A percentile compares a stretch with the other conserved stretches of the same genome.
Conservation (phyloP, 1,140 invertebrate species). For the Heliconius melpomene region DNA sequence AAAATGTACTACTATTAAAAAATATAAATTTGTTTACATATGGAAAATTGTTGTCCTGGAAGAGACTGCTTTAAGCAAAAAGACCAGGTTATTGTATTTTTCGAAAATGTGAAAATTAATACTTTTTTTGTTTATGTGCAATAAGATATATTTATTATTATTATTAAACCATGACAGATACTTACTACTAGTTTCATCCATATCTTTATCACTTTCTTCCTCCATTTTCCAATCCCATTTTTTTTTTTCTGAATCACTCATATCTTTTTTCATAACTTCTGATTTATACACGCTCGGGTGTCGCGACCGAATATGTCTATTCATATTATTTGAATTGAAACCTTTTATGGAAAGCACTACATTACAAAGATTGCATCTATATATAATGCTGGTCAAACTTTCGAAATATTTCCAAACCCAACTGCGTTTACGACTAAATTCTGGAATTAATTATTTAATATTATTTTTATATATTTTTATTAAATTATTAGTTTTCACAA, state of each 20-base stretch:
- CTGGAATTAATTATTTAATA: slow-evolving; percentile 32
- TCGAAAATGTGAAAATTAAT: too few relatives aligned
- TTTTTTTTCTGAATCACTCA: slow-evolving; percentile 13
- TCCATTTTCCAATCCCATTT: slow-evolving; percentile 36
- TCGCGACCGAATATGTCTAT: slow-evolving; percentile 63
- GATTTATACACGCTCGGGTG: slow-evolving; percentile 55
- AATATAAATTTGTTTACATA: too few relatives aligned
- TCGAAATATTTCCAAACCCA: slow-evolving; percentile 76
- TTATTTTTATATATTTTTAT: not conserved
- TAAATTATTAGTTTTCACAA: not conserved
- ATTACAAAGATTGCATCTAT: slow-evolving; percentile 66
- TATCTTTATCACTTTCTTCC: slow-evolving; percentile 44
- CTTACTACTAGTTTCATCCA: slow-evolving; percentile 47
- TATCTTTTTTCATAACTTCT: slow-evolving; percentile 51
- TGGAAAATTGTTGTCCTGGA: too few relatives aligned
- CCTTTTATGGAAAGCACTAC: slow-evolving; percentile 72
- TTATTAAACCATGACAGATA: not conserved
- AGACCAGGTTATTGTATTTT: too few relatives aligned
- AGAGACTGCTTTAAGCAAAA: too few relatives aligned
- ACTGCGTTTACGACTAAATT: slow-evolving; percentile 58
- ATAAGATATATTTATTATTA: too few relatives aligned
- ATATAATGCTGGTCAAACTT: slow-evolving; percentile 65
- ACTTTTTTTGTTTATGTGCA: too few relatives aligned
- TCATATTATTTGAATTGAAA: slow-evolving; percentile 76
- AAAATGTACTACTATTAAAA: too few relatives aligned